Percentiles rank a stretch among this genome's conserved stretches.
phyloP scores from a whole-genome alignment of 2,113 vertebrate species.

The Corythornis cristatus region DNA sequence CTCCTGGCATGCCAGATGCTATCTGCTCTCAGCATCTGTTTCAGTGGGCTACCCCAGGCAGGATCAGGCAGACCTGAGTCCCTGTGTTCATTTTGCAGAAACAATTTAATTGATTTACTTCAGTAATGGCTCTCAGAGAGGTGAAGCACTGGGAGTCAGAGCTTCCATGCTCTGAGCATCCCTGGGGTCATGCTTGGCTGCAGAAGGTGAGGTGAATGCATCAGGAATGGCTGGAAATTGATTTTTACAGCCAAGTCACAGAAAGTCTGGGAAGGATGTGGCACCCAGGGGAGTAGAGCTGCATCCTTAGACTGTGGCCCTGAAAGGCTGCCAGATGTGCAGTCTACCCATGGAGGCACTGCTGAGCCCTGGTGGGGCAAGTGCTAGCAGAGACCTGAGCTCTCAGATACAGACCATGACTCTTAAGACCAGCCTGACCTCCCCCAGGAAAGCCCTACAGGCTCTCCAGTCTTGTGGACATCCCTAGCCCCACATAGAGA shows the following conservation, averaged over 20 bases:
- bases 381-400: not conserved
- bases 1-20: not conserved
- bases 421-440: not conserved
- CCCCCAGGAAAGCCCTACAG: not conserved
- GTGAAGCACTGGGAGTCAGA: not conserved
- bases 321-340: not conserved
- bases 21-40: not conserved
- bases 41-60: not conserved
- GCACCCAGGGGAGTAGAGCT: not conserved
- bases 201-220: not conserved
- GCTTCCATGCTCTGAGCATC: not conserved
- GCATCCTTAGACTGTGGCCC: not conserved
- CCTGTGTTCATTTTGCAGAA: not conserved
- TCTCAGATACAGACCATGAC: not conserved
- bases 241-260: not conserved
- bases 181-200: not conserved
- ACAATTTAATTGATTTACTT: not conserved
- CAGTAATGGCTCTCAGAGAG: not conserved
- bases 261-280: not conserved
- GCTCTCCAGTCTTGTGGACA: not conserved
- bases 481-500: not conserved
- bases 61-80: not conserved
- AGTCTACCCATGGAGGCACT: not conserved
- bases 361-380: not conserved
- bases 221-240: not conserved